Evolutionary conservation across 2,797 vertebrate species (phyloP).

Genomic region (Trachurus trachurus): DNA sequence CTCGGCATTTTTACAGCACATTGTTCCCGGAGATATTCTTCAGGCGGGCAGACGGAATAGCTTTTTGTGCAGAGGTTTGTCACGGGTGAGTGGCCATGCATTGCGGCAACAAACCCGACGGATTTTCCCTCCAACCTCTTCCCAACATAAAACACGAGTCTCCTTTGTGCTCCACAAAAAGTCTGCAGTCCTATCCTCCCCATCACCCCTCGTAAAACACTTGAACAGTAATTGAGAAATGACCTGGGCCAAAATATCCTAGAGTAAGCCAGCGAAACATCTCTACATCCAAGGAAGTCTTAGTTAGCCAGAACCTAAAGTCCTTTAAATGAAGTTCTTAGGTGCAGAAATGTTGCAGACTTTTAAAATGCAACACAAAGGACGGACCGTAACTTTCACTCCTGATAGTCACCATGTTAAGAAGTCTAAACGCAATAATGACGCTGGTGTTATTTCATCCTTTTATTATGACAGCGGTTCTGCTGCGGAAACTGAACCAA

Average conservation of each 20-base stretch:
- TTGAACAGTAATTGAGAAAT: conserved; percentile 56
- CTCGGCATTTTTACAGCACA: conserved; percentile 67
- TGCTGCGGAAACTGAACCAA: neutral
- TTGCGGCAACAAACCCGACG: conserved; percentile 51
- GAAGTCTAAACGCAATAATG: neutral
- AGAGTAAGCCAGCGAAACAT: conserved; percentile 5
- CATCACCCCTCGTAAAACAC: conserved; percentile 77
- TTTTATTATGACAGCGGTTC: neutral
- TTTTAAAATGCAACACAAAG: conserved; percentile 26
- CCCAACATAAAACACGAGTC: conserved; percentile 73
- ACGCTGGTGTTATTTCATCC: neutral
- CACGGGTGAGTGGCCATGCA: conserved; percentile 72
- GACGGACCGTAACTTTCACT: neutral
- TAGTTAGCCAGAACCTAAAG: neutral
- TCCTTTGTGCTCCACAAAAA: conserved; percentile 68
- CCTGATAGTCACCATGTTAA: neutral
- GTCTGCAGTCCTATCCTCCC: conserved; percentile 59
- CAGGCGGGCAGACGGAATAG: conserved; percentile 35
- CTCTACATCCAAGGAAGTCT: conserved; percentile 17
- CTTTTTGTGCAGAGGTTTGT: conserved; percentile 73
- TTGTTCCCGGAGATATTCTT: conserved; percentile 68
- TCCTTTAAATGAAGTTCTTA: neutral
- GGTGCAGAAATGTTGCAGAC: conserved; percentile 8
- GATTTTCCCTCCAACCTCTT: conserved; percentile 50
- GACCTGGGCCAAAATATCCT: conserved; percentile 46